Conservation (phyloP, 92 coral and sea anemone species). For the Desmophyllum pertusum region DNA sequence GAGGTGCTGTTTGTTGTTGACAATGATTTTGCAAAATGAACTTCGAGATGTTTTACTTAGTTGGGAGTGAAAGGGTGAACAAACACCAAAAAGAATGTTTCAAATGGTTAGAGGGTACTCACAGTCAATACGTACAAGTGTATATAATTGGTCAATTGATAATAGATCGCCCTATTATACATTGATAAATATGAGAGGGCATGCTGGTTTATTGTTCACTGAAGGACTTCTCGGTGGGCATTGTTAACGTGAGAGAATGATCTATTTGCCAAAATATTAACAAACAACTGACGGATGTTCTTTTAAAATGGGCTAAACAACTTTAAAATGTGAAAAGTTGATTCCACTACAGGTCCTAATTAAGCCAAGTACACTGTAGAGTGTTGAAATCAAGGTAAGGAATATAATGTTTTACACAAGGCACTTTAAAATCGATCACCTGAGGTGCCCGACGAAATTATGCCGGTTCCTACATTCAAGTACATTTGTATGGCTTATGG, state of each 20-base stretch:
- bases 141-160: not conserved
- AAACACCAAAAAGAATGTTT: too few relatives aligned
- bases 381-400: not conserved
- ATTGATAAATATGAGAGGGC: not conserved
- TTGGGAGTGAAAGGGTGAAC: too few relatives aligned
- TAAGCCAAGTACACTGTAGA: too few relatives aligned
- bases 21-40: too few relatives aligned
- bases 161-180: not conserved
- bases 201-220: constrained; percentile 9
- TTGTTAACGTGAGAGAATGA: not conserved
- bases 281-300: not conserved
- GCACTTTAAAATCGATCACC: too few relatives aligned
- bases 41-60: too few relatives aligned
- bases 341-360: not conserved
- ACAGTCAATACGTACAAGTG: not conserved
- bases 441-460: not conserved
- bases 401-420: too few relatives aligned
- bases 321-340: not conserved
- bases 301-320: not conserved
- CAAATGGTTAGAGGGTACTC: not conserved
- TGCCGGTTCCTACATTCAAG: not conserved
- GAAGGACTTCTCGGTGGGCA: not conserved
- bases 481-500: not conserved
- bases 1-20: too few relatives aligned
- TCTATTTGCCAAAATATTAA: not conserved